Evolutionary conservation across 1,140 invertebrate species (phyloP).

Genomic region (Halyomorpha halys): DNA sequence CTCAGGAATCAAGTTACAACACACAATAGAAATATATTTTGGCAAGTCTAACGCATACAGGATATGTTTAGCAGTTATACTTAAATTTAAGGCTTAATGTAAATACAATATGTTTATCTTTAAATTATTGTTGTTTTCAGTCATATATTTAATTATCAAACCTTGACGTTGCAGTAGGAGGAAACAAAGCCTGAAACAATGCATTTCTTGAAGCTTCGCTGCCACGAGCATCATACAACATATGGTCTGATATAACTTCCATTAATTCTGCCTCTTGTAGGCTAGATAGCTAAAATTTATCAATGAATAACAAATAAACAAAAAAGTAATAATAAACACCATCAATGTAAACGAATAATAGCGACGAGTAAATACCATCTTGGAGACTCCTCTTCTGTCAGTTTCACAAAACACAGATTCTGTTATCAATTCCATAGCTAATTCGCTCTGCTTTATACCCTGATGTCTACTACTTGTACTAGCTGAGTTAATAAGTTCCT

Average conservation of each 20-base stretch:
- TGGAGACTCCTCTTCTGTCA: constrained; percentile 45
- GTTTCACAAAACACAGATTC: constrained; percentile 73
- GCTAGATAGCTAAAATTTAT: constrained; percentile 40
- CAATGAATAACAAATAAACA: background rate
- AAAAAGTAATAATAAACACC: background rate
- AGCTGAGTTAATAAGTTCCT: constrained; percentile 5
- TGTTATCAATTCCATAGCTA: constrained; percentile 64
- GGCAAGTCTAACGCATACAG: no score
- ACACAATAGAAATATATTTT: no score
- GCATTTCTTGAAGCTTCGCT: constrained; percentile 66
- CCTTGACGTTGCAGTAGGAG: constrained; percentile 28
- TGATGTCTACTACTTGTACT: constrained; percentile 30
- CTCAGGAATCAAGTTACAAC: no score
- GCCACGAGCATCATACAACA: constrained; percentile 48
- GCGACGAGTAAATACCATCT: constrained; percentile 24
- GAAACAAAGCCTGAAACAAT: constrained; percentile 66
- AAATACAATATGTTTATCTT: no score
- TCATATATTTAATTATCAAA: no score
- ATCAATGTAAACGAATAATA: background rate
- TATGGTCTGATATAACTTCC: constrained; percentile 61
- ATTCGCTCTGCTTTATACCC: constrained; percentile 44
- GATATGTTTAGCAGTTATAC: no score
- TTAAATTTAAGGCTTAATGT: no score
- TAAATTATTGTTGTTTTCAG: no score
- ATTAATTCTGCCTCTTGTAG: constrained; percentile 66